These are phyloP conservation scores for Alosa alosa DNA, from an alignment of 2,113 vertebrate genomes.

Conservation along the genomic window DNA sequence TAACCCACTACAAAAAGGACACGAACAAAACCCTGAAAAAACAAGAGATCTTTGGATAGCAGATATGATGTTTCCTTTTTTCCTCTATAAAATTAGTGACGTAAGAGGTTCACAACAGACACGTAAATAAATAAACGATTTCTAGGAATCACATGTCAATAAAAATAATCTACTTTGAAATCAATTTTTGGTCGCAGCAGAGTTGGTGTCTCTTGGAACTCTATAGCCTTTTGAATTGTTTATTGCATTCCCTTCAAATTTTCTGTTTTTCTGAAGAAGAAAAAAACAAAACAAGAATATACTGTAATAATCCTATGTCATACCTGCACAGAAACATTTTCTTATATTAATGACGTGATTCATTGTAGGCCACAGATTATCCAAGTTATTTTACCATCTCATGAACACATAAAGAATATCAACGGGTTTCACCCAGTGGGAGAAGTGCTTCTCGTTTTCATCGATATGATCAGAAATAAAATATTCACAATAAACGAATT, in stretches of 20 bases:
- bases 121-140: slow-evolving; percentile 78
- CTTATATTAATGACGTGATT: slow-evolving; percentile 3
- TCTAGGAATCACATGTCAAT: slow-evolving; percentile 60
- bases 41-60: slow-evolving; percentile 98
- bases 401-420: slow-evolving; percentile 70
- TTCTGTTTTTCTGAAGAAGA: neutral
- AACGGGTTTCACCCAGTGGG: slow-evolving; percentile 66
- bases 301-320: slow-evolving; percentile 6
- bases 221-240: slow-evolving; percentile 20
- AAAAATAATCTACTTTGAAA: slow-evolving; percentile 60
- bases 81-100: slow-evolving; percentile 84
- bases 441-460: slow-evolving; percentile 86
- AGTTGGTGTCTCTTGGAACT: slow-evolving; percentile 78
- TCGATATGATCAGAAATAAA: slow-evolving; percentile 59
- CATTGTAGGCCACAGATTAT: neutral
- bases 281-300: neutral
- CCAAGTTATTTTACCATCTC: slow-evolving; percentile 28
- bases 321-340: neutral
- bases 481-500: slow-evolving; percentile 52
- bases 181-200: slow-evolving; percentile 88
- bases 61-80: slow-evolving; percentile 75
- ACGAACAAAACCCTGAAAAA: slow-evolving; percentile 92
- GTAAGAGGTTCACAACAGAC: slow-evolving; percentile 84
- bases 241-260: neutral
- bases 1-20: slow-evolving; percentile 98